Conservation (phyloP, 2,888 invertebrate species). For the Belgica antarctica region DNA sequence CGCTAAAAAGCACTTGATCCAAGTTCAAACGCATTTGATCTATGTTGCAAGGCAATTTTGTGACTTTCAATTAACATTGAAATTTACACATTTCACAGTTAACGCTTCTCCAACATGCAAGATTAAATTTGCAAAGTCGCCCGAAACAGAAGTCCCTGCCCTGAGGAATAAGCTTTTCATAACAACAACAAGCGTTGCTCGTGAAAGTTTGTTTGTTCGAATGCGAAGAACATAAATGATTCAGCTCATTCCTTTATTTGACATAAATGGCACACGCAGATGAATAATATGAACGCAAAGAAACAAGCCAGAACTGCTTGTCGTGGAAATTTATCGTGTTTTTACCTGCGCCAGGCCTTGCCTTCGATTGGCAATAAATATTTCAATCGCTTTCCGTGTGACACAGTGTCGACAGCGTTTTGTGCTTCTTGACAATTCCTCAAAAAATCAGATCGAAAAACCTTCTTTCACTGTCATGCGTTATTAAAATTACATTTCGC, state of each 20-base stretch:
- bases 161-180: neutral
- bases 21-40: no score
- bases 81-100: no score
- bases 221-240: slow-evolving; percentile 22
- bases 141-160: neutral
- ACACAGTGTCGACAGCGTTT: no score
- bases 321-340: slow-evolving; percentile 10
- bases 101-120: no score
- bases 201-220: slow-evolving; percentile 24
- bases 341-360: slow-evolving; percentile 11
- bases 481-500: neutral
- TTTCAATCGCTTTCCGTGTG: slow-evolving; percentile 23
- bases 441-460: no score
- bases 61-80: no score
- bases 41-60: no score
- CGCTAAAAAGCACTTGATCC: no score
- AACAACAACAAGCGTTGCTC: neutral
- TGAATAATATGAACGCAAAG: slow-evolving; percentile 1
- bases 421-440: no score
- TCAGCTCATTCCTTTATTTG: slow-evolving; percentile 30
- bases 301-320: neutral
- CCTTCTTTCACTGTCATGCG: no score
- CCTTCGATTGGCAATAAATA: slow-evolving; percentile 26
- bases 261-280: slow-evolving; percentile 35
- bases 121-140: no score